phyloP scores from a whole-genome alignment of 92 coral and sea anemone genomes.

The Zoanthus gigantus region DNA sequence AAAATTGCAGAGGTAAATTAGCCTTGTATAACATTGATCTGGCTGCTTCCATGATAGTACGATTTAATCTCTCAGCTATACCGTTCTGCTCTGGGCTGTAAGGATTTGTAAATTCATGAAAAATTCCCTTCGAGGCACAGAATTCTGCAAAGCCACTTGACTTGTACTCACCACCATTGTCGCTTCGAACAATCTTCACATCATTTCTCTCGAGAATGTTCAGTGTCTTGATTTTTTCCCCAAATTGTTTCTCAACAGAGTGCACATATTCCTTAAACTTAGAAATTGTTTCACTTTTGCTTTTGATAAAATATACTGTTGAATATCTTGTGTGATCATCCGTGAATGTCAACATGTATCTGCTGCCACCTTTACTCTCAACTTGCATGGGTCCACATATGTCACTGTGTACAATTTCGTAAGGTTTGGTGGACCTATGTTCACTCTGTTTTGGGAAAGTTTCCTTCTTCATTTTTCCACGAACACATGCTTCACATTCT shows the following conservation, averaged over 20 bases:
- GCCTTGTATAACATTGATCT: constrained; percentile 74
- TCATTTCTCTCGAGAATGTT: constrained; percentile 30
- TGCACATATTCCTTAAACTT: constrained; percentile 72
- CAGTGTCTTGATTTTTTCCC: constrained; percentile 14
- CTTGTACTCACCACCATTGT: constrained; percentile 32
- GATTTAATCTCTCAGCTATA: constrained; percentile 67
- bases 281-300: constrained; percentile 65
- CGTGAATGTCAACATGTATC: constrained; percentile 70
- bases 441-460: constrained; percentile 56
- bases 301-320: constrained; percentile 70
- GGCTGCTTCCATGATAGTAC: constrained; percentile 68
- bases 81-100: constrained; percentile 77
- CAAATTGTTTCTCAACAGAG: constrained; percentile 17
- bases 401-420: constrained; percentile 62
- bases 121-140: constrained; percentile 29
- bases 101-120: constrained; percentile 30
- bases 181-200: constrained; percentile 22
- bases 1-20: constrained; percentile 22
- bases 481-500: constrained; percentile 55
- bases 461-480: constrained; percentile 42
- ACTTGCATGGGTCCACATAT: constrained; percentile 65
- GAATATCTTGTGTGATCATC: constrained; percentile 70
- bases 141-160: constrained; percentile 47
- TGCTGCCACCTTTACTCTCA: constrained; percentile 71
- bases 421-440: constrained; percentile 71